Conservation (phyloP, 2,113 vertebrate genomes). For the Ranitomeya imitator region DNA sequence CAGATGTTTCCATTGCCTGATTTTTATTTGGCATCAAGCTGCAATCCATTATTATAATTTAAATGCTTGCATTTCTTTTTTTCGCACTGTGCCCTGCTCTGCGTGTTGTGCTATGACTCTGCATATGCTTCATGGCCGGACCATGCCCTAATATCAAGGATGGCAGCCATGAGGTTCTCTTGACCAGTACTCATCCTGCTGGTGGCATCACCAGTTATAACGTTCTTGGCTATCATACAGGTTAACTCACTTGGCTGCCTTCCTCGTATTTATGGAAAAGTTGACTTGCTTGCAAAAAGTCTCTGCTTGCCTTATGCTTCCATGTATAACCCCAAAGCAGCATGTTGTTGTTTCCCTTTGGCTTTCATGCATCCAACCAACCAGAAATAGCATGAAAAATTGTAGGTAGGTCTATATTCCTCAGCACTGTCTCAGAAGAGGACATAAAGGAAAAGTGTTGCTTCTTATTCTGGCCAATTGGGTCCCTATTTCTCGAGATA, state of each 20-base stretch:
- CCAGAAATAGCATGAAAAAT: neutral
- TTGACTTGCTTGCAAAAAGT: neutral
- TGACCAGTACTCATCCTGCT: neutral
- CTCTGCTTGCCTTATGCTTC: neutral
- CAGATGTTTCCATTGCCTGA: neutral
- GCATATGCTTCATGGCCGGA: neutral
- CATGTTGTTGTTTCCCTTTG: neutral
- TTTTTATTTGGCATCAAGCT: neutral
- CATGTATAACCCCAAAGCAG: neutral
- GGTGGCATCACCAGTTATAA: neutral
- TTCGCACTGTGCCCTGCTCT: neutral
- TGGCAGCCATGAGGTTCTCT: neutral
- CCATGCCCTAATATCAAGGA: neutral
- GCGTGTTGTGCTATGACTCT: neutral
- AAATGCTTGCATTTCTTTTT: neutral
- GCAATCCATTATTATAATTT: neutral
- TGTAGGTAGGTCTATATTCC: too few relatives aligned
- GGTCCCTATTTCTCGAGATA: too few relatives aligned
- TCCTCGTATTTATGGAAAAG: neutral
- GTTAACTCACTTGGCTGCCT: neutral
- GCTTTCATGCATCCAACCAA: neutral
- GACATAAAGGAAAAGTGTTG: too few relatives aligned
- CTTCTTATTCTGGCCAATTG: too few relatives aligned
- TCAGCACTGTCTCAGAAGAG: too few relatives aligned
- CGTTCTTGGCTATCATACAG: neutral